A percentile compares a stretch with the other conserved stretches of the same genome.
These are phyloP conservation scores for Peromyscus eremicus DNA, from an alignment of 2,797 vertebrate genomes.

Conservation along the genomic window DNA sequence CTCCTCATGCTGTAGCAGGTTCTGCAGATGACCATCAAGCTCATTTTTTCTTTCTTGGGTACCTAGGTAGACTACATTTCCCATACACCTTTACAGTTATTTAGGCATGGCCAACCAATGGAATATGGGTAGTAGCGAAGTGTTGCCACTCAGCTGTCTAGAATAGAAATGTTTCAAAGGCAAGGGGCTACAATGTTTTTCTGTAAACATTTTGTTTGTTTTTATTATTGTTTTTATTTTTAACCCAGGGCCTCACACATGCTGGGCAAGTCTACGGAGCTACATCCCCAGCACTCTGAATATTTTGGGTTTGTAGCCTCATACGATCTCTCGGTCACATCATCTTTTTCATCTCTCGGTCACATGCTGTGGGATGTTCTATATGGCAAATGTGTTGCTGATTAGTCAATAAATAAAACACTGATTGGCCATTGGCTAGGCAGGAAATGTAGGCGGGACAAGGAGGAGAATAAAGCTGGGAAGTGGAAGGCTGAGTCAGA, in stretches of 20 bases:
- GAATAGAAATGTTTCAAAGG: neutral
- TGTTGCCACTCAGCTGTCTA: neutral
- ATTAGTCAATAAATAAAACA: too few relatives aligned
- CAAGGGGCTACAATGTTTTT: neutral
- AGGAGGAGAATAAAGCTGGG: too few relatives aligned
- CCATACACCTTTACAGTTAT: neutral
- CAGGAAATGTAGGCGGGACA: too few relatives aligned
- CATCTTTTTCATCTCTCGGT: neutral
- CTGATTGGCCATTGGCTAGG: too few relatives aligned
- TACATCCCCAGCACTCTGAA: neutral
- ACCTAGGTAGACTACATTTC: conserved; percentile 23
- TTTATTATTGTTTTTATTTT: neutral
- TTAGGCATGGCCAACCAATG: neutral
- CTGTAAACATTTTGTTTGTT: neutral
- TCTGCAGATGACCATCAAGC: neutral
- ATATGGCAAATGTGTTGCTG: too few relatives aligned
- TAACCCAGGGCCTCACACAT: neutral
- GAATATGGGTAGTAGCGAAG: neutral
- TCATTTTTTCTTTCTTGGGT: neutral
- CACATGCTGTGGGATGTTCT: too few relatives aligned
- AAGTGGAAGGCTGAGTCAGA: too few relatives aligned
- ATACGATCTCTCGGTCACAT: too few relatives aligned
- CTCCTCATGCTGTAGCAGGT: neutral
- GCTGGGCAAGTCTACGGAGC: neutral
- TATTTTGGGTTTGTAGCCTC: neutral